These are phyloP conservation scores for Pituophis catenifer DNA, from an alignment of 2,113 vertebrate species.

Conservation along the genomic window DNA sequence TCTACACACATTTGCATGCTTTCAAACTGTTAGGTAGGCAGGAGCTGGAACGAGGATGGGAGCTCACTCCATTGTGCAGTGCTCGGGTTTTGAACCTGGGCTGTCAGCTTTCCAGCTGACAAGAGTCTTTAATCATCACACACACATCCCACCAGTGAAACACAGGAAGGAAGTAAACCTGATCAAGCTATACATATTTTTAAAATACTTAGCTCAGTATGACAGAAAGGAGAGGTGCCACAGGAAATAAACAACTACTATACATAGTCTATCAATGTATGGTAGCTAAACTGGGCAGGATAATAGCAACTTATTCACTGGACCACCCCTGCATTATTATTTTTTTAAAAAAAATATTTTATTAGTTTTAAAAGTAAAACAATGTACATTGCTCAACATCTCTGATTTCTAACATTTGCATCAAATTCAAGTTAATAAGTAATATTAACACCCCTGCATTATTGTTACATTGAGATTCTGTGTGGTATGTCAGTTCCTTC, in stretches of 20 bases:
- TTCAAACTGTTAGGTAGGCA: background rate
- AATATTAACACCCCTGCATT: no score
- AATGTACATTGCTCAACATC: no score
- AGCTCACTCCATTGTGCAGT: background rate
- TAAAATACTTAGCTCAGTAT: background rate
- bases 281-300: background rate
- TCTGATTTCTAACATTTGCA: no score
- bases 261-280: background rate
- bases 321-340: background rate
- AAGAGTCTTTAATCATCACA: no score
- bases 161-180: background rate
- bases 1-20: background rate
- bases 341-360: no score
- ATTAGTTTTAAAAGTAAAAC: no score
- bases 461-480: background rate
- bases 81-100: background rate
- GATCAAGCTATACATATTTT: background rate
- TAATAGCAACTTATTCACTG: background rate
- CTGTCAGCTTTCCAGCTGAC: background rate
- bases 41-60: background rate
- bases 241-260: background rate
- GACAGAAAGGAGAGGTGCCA: background rate
- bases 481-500: fast-evolving
- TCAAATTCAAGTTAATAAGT: no score
- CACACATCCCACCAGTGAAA: background rate